phyloP scores from a whole-genome alignment of 1,140 invertebrate species.

The Camponotus floridanus region DNA sequence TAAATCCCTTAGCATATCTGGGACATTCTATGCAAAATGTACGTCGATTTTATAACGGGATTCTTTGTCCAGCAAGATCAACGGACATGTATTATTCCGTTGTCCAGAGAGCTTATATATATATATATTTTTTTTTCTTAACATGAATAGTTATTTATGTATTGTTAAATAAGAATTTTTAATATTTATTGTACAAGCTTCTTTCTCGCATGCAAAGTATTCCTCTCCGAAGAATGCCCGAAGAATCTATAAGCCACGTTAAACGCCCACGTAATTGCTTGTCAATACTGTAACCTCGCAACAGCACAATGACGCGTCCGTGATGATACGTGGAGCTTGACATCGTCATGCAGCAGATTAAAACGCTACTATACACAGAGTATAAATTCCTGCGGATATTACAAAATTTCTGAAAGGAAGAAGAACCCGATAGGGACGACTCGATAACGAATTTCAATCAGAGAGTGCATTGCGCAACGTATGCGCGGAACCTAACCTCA shows the following conservation, averaged over 20 bases:
- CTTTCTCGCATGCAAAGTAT: neutral
- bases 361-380: conserved; percentile 31
- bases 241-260: conserved; percentile 55
- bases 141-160: neutral
- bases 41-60: neutral
- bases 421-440: neutral
- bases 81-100: neutral
- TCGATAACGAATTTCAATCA: neutral
- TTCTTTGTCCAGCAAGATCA: conserved; percentile 6
- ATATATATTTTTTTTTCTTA: conserved; percentile 7
- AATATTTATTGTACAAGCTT: conserved; percentile 29
- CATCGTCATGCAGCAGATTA: conserved; percentile 57
- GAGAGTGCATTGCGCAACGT: neutral
- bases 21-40: neutral
- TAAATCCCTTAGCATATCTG: neutral
- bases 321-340: conserved; percentile 26
- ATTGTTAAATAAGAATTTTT: conserved; percentile 7
- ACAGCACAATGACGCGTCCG: conserved; percentile 42
- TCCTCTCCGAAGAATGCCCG: conserved; percentile 23
- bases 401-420: conserved; percentile 32
- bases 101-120: too few species aligned
- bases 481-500: too few species aligned
- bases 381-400: conserved; percentile 52
- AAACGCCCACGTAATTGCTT: conserved; percentile 55
- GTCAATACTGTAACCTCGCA: conserved; percentile 59